Conservation (phyloP, 2,113 vertebrate genomes). For the Suncus etruscus region DNA sequence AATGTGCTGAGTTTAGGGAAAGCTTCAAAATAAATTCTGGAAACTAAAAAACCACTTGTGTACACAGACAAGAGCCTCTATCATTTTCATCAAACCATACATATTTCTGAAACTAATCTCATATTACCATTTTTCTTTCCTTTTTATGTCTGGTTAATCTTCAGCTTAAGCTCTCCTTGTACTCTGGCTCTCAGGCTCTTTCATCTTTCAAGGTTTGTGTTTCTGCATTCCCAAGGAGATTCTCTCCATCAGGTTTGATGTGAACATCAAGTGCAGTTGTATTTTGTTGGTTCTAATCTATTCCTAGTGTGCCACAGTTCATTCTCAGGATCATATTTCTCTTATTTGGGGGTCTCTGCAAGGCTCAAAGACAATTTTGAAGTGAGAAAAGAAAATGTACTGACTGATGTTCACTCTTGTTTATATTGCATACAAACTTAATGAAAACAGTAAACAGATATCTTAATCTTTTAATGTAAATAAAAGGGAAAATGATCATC, state of each 20-base stretch:
- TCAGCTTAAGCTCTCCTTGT: not conserved
- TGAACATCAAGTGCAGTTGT: not conserved
- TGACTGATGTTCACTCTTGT: not conserved
- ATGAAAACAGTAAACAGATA: not conserved
- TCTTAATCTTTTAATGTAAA: not conserved
- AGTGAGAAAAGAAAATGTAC: not conserved
- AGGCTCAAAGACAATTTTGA: not conserved
- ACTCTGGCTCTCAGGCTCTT: not conserved
- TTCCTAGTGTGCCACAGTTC: not conserved
- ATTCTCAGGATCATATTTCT: not conserved
- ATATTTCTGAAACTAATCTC: slow-evolving; percentile 26
- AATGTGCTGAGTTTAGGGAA: slow-evolving; percentile 39
- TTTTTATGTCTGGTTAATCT: slow-evolving; percentile 53
- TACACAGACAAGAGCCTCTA: not conserved
- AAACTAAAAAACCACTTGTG: slow-evolving; percentile 23
- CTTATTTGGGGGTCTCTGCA: not conserved
- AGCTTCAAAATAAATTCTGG: slow-evolving; percentile 14
- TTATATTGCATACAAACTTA: not conserved
- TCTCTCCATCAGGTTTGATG: not conserved
- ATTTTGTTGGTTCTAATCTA: not conserved
- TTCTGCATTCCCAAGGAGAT: not conserved
- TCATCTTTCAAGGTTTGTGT: not conserved
- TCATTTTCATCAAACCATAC: not conserved
- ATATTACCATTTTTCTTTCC: slow-evolving; percentile 9
- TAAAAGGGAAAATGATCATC: not conserved